A percentile compares a stretch with the other conserved stretches of the same genome.
These are phyloP conservation scores for Tragelaphus oryx DNA, from an alignment of 2,797 vertebrate species.

Conservation along the genomic window DNA sequence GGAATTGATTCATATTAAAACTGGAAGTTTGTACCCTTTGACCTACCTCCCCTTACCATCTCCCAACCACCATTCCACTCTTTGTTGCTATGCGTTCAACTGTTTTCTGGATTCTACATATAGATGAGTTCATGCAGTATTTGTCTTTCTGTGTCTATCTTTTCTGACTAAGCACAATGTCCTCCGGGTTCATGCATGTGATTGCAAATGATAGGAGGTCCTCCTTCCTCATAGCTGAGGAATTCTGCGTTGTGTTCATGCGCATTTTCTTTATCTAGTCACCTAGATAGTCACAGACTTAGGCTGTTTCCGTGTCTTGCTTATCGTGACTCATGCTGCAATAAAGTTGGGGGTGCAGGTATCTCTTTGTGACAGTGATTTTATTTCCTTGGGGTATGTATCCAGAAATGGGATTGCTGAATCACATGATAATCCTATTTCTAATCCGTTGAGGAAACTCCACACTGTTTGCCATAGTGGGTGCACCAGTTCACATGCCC, in stretches of 20 bases:
- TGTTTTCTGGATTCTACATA: neutral
- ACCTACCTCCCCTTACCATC: neutral
- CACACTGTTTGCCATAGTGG: neutral
- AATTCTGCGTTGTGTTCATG: neutral
- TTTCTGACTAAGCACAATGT: neutral
- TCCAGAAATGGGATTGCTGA: neutral
- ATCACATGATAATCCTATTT: neutral
- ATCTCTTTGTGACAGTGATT: neutral
- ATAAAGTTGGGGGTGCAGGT: neutral
- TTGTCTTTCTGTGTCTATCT: neutral
- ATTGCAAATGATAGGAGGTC: neutral
- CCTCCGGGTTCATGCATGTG: neutral
- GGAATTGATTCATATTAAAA: neutral
- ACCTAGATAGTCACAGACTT: neutral
- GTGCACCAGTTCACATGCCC: neutral
- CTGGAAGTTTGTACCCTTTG: neutral
- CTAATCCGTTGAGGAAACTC: neutral
- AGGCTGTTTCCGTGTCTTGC: neutral
- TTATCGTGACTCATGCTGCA: neutral
- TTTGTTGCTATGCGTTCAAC: neutral
- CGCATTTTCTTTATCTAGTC: neutral
- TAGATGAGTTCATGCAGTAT: too few species aligned
- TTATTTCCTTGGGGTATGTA: neutral
- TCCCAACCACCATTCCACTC: neutral
- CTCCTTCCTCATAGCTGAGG: neutral